Base-by-base conservation (phyloP, 2,797 vertebrate genomes). In the Enteromius paludinosus region DNA sequence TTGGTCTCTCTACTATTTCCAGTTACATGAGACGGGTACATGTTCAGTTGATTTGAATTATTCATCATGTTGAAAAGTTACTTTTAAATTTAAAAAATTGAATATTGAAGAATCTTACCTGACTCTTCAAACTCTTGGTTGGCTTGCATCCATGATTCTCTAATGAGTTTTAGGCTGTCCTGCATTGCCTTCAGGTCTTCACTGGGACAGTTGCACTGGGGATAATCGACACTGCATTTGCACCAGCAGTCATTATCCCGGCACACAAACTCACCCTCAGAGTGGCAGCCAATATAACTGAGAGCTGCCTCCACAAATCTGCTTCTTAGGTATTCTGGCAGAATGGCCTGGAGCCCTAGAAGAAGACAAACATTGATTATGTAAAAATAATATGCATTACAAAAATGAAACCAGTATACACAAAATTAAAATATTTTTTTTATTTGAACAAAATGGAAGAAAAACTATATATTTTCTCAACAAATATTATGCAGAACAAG, bases 231-330 rank as follows among this genome's bases (percentile, higher is more conserved):
- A 11, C 94, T 95, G 71, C 98, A 99, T 52, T 95, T 95, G 88
- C 98, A 99, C 97, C 97, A 98, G 94, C 98, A 99, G 91, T 99
- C 97, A 88, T 94, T 96, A 91, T 97, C 94, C 80, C 94, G 96
- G 93, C 98, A 99, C 91, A 97, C 95, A 88, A 99, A 98, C 77
- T 97, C 96, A 66, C 98, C 98, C 85, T 99, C 97, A 11, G 97
- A 98, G 89, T 98, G 98, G 88, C 98, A 99, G 66, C 96, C 97
- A 2, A 99, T 97, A 84, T 99, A 99, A 90, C 96, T 98, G 88
- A 99, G 92, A 38, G 97, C 97, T 15, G 98, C 97, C 92, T 98
- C 96, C 15, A 98, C 97, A 87, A 99, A 99, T 52, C 95, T 94
- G 33, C 94, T 94, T 77, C 96, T 96, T 83, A 99, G 94, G 87